These are phyloP conservation scores for Pseudomugil tenellus DNA, from an alignment of 2,797 vertebrate genomes.

Conservation along the genomic window DNA sequence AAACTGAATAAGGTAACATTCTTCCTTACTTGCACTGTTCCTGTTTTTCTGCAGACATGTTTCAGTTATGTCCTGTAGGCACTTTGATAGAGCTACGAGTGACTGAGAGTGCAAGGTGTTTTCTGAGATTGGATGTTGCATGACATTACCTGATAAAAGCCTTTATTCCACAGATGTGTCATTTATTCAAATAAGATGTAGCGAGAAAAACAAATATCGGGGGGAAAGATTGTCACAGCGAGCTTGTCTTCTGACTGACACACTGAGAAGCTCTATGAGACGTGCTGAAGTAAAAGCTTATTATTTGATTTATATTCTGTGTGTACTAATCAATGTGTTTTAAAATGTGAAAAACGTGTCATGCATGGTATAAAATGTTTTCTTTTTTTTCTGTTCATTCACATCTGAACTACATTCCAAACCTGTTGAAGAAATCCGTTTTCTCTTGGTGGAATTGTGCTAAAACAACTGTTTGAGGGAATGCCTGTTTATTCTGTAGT, in stretches of 20 bases:
- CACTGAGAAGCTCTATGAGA: conserved; percentile 11
- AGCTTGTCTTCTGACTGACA: conserved; percentile 21
- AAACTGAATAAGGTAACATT: background rate
- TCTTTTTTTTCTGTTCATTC: background rate
- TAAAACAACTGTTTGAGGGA: conserved; percentile 56
- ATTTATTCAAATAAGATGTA: conserved; percentile 45
- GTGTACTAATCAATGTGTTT: conserved; percentile 11
- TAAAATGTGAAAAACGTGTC: background rate
- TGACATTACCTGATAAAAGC: conserved; percentile 52
- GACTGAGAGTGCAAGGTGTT: conserved; percentile 57
- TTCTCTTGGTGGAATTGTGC: conserved; percentile 43
- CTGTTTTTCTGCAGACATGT: conserved; percentile 13
- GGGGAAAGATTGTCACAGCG: conserved; percentile 32
- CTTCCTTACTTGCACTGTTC: background rate
- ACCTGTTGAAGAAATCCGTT: conserved; percentile 4
- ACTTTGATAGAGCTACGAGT: conserved; percentile 52
- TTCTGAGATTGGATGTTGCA: conserved; percentile 48
- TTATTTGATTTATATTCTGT: conserved; percentile 8
- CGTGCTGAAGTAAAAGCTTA: conserved; percentile 5
- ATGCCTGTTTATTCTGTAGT: conserved; percentile 76
- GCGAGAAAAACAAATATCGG: background rate
- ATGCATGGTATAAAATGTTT: background rate
- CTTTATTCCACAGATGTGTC: conserved; percentile 31
- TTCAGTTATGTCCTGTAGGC: conserved; percentile 4
- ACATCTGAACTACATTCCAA: conserved; percentile 21